Base-by-base conservation (phyloP, 2,888 invertebrate genomes). In the Oxytorus armatus region DNA sequence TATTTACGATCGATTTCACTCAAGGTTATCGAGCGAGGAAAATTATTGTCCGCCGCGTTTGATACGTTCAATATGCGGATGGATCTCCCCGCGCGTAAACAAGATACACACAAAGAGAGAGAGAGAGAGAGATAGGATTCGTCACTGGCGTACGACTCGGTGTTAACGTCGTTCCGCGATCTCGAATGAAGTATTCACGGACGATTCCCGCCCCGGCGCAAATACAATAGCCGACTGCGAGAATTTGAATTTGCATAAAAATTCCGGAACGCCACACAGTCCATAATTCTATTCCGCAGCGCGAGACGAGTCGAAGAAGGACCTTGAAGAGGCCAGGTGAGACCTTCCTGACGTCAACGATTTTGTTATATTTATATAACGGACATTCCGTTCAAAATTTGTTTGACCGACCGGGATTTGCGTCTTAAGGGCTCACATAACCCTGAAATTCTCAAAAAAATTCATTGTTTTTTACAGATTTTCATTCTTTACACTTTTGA, bases 231-330 rank as follows among this genome's bases (percentile, higher is more conserved):
- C 65, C 73, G 11, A 23, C n/a, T n/a, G n/a, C 42, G 49, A 72
- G 51, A 68, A 61, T 73, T 39, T 8, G 78, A 82, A 90, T 90
- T 89, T 87, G 89, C 89, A 90, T 89, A 88, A 89, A 89, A 90
- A 90, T 88, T 82, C 85, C 82, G n/a, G 72, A 80, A 42, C 57
- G 78, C 81, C n/a, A 51, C 53, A 47, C 25, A 59, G 61, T 42
- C 57, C 57, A 55, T 44, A 44, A 44, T 59, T 33, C 68, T 66
- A 63, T 61, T 61, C 36, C 66, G 53, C 42, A 4, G 78, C 25
- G 57, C 21, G 79, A 75, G 39, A 66, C 57, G 33, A 47, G 47
- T 59, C 14, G 68, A 49, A 42, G 75, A 68, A 69, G 77, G 83
- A 85, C 88, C 88, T 88, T 88, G 88, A 75, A 72, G 42, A 68